A percentile compares a stretch with the other conserved stretches of the same genome.
Conservation (phyloP, 2,888 invertebrate species). For the Oasisia sp. region DNA sequence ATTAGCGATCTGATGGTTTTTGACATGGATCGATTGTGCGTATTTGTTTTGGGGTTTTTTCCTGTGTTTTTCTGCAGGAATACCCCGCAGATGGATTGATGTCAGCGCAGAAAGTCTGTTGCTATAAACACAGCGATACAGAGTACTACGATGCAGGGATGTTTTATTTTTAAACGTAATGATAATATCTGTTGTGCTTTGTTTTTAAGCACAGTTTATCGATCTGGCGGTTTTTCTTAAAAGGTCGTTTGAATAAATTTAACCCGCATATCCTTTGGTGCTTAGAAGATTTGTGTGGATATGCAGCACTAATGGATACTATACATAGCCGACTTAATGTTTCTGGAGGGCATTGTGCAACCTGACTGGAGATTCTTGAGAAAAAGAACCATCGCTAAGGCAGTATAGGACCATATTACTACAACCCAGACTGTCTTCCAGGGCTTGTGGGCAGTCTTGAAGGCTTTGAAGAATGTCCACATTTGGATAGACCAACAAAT, state of each 20-base stretch:
- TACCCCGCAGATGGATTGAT: neutral
- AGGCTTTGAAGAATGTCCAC: too few relatives aligned
- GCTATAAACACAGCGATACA: neutral
- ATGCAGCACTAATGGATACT: neutral
- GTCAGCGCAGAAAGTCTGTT: neutral
- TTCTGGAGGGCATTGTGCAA: neutral
- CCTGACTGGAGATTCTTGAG: neutral
- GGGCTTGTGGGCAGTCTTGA: too few relatives aligned
- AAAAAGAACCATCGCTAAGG: neutral
- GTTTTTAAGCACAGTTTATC: neutral
- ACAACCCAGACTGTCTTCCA: too few relatives aligned
- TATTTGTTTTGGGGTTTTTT: neutral
- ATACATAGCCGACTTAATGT: neutral
- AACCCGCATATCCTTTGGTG: neutral
- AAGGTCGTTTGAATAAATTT: conserved; percentile 8
- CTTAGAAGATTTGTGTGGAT: neutral
- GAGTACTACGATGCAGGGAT: neutral
- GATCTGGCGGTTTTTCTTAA: neutral
- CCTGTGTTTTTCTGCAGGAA: neutral
- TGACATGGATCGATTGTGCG: neutral
- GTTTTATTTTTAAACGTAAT: neutral
- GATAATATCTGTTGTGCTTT: neutral
- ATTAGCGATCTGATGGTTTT: neutral
- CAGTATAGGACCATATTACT: neutral
- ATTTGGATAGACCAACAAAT: too few relatives aligned